Evolutionary conservation across 1,140 invertebrate genomes (phyloP), one percentile per base, ranked within the genome.

Genomic region (Nomia melanderi): DNA sequence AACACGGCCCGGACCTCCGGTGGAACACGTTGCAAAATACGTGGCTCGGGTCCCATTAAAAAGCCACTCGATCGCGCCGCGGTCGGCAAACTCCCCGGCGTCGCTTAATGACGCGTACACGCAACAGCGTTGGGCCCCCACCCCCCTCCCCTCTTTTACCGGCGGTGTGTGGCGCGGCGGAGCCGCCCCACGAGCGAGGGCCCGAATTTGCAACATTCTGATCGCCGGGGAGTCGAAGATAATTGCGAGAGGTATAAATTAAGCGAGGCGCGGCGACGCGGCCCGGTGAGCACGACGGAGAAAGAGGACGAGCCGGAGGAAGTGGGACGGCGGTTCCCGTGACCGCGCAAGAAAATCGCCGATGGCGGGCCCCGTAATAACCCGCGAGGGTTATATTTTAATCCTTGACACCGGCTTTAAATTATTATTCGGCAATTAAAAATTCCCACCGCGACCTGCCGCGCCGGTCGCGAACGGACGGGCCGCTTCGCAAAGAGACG

Each of bases 351-450:
- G 8, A n/a, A n/a, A 39, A 65, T 69, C 23, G 31, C 65, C 54
- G 23, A 31, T 12, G 41, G 64, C 54, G 29, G 12, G 47, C 6
- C 44, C 54, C 57, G 64, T 60, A 76, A 76, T 76, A 76, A 59
- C 54, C 31, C 65, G 54, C 65, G 50, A 47, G 23, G 63, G 72
- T 76, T 76, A 76, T 76, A 76, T 76, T 76, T 76, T 47, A 76
- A 69, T 60, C 27, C 39, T 11, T 36, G 73, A 69, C 54, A 39
- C 64, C 64, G 36, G 54, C 54, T 59, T 76, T 76, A 69, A 76
- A 76, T 76, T 69, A 76, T 76, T 69, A 47, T 76, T 39, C 73
- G 41, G 64, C 73, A 76, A 76, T 76, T 76, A 76, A 76, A 76
- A 76, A 59, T 59, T 33, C 65, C 7, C 50, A n/a, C 17, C 14